Evolutionary conservation across 2,797 vertebrate genomes (phyloP).

Genomic region (Mastacembelus armatus): DNA sequence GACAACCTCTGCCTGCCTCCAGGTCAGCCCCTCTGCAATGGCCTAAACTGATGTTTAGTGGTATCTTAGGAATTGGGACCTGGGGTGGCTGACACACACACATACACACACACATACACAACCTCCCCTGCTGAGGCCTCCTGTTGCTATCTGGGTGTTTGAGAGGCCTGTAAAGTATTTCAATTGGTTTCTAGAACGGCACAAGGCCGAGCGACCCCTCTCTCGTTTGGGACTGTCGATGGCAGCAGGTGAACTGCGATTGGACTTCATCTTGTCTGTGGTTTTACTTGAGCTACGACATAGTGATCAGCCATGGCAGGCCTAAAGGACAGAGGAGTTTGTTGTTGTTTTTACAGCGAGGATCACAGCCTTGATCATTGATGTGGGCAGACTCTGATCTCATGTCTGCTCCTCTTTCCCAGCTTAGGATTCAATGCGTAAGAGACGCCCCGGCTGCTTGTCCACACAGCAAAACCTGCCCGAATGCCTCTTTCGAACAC

Average conservation of each 20-base stretch:
- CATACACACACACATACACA: slow-evolving; percentile 20
- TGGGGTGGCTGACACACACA: slow-evolving; percentile 44
- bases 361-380: slow-evolving; percentile 38
- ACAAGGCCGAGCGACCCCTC: slow-evolving; percentile 51
- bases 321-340: slow-evolving; percentile 38
- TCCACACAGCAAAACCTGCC: not conserved
- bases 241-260: slow-evolving; percentile 47
- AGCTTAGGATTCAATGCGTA: slow-evolving; percentile 9
- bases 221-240: slow-evolving; percentile 27
- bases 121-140: slow-evolving; percentile 70
- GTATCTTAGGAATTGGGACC: slow-evolving; percentile 50
- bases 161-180: slow-evolving; percentile 66
- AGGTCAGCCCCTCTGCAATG: slow-evolving; percentile 37
- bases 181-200: slow-evolving; percentile 59
- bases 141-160: slow-evolving; percentile 66
- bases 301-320: slow-evolving; percentile 24
- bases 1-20: slow-evolving; percentile 34
- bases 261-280: slow-evolving; percentile 33
- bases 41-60: slow-evolving; percentile 37
- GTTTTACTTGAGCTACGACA: slow-evolving; percentile 41
- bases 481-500: slow-evolving; percentile 3
- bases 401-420: slow-evolving; percentile 32
- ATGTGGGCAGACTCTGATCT: slow-evolving; percentile 30
- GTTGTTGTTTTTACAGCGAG: slow-evolving; percentile 44
- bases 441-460: slow-evolving; percentile 19